Evolutionary conservation across 2,797 vertebrate species (phyloP), one percentile per base, ranked within the genome.

Genomic region (Lacerta agilis): DNA sequence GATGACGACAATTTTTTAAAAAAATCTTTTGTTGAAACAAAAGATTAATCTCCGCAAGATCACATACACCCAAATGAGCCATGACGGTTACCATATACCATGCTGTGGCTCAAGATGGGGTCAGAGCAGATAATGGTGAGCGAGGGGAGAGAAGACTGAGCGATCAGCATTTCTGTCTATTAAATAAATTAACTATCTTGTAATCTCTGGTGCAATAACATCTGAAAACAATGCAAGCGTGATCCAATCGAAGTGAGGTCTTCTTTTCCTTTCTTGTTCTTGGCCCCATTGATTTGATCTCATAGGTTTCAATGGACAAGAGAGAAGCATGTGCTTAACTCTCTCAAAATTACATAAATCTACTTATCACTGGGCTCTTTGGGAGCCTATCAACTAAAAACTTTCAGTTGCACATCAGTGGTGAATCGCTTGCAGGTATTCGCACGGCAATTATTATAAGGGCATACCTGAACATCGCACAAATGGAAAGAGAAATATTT

Each of bases 1-100:
- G 61, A 77, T 1, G 58, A 80, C 18, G 5, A 33, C 43, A 41
- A 61, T 13, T 55, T 64, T n/a, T n/a, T 91, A 92, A 97, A 96
- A 96, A 94, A 78, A 93, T 96, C 95, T 94, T 96, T 93, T 66
- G 25, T 29, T 41, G 80, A 97, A 96, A 96, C 96, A n/a, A n/a
- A n/a, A n/a, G n/a, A 97, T 93, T 92, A 95, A 97, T 96, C 94
- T 93, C 91, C 79, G 72, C 89, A 92, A 97, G 96, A 97, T 97
- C 94, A 95, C 79, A 96, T 93, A 94, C 96, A 96, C 95, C 91
- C 86, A 86, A 94, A 88, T 89, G 83, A 95, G 95, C 91, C 89
- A 81, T 4, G 17, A 69, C 77, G 89, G 45, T 41, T 86, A 83
- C 69, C 64, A 61, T 69, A 36, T 5, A 36, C 72, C 75, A 85